Base-by-base conservation (phyloP, 2,888 invertebrate genomes). In the Macaria liturata region DNA sequence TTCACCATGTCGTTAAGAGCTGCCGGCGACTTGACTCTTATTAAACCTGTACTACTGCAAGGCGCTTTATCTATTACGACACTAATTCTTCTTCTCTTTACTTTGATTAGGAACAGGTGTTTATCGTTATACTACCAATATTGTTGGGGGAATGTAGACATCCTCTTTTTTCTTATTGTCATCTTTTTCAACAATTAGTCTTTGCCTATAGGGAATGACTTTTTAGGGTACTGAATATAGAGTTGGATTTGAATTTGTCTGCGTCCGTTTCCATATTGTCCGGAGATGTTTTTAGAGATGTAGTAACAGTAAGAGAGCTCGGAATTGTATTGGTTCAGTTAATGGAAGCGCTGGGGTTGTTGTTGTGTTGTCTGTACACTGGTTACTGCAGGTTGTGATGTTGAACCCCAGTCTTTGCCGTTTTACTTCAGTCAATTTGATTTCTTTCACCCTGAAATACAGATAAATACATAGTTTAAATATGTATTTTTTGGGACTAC, bases 51-150 rank as follows among this genome's bases (percentile, higher is more conserved):
- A 4, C 39, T 32, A 20, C 34, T 5, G 20, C 9, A n/a, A 4
- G 86, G 79, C 59, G 81, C 49, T 43, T 61, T 66, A n/a, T 66
- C 61, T 78, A 46, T 43, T 54, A 44, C 40, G 0, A 46, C 50
- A 3, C 20, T 75, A n/a, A 32, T 81, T 78, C 57, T 84, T 85
- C 4, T 84, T 81, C 53, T 84, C 68, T 77, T 81, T 9, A 3
- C 39, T 0, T 58, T 78, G 62, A 30, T 63, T 78, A 1, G 74
- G 71, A 3, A 92, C 90, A 0, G 92, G 85, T 0, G 92, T 91
- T n/a, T 51, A 92, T 92, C 0, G 92, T 92, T 60, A 92, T 86
- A 62, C 89, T 86, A 71, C 91, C 90, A 43, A 90, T 86, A 59
- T 76, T 89, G 62, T 86, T 90, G 86, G 81, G 8, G 88, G 87